Base-by-base conservation (phyloP, 2,113 vertebrate species). In the Fulmarus glacialis region DNA sequence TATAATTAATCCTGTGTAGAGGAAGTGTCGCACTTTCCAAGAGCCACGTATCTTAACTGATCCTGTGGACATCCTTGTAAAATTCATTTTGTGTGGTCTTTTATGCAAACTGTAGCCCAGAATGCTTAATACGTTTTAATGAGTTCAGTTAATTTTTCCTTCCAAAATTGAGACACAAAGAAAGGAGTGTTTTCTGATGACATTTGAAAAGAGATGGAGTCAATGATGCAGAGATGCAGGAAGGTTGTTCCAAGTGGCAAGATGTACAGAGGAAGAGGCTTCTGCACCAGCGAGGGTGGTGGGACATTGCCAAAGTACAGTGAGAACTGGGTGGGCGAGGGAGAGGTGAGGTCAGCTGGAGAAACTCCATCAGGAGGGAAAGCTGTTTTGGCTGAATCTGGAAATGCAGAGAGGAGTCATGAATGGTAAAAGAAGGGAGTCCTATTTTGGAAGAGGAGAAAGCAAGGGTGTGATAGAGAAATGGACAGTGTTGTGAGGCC, bases 341-440 rank as follows among this genome's bases (percentile, higher is more conserved):
- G 87, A 84, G 74, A 66, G 82, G 10, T 83, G 90, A 93, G 97
- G 90, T 77, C 96, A 91, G 62, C 93, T 68, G 93, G 78, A 86
- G 87, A 47, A 68, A 2, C 89, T 89, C 89, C 60, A 8, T 30
- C 38, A 13, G 79, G 32, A 87, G 40, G 3, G 36, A 17, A 5
- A 78, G 94, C 67, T 12, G 20, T 5, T 79, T 21, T 27, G 50
- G 11, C 30, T n/a, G 59, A 43, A 4, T 17, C 48, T 82, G 92
- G 70, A 47, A 45, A 8, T 5, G 34, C 53, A 5, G 8, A 3
- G 64, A 19, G 63, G 13, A 53, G 30, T 13, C 14, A 1, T 8
- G 45, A 11, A 2, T 5, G 62, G 84, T 15, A 1, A 6, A 22
- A 27, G 81, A n/a, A 32, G 38, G 42, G 59, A 20, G 12, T n/a